These are phyloP conservation scores for Rafetus swinhoei DNA, from an alignment of 2,113 vertebrate species.

Conservation along the genomic window DNA sequence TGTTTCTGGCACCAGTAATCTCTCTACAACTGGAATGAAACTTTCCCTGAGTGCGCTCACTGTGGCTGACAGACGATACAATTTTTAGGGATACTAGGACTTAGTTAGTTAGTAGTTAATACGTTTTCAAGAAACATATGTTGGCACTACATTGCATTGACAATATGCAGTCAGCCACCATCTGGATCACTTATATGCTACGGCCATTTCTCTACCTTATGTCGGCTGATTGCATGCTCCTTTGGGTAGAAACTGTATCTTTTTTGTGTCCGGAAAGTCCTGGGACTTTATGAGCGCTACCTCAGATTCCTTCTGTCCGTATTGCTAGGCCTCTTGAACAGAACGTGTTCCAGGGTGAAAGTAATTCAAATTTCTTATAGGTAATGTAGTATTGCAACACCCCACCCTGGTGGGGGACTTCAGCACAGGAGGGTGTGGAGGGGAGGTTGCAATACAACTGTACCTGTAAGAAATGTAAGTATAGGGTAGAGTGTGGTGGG, in stretches of 20 bases:
- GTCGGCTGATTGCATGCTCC: neutral
- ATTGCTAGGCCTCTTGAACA: neutral
- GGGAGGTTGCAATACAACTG: too few relatives aligned
- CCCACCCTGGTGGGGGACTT: too few relatives aligned
- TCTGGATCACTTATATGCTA: neutral
- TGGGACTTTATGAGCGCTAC: neutral
- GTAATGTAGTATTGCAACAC: too few relatives aligned
- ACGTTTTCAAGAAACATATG: neutral
- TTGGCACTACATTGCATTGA: neutral
- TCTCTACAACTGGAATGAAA: neutral
- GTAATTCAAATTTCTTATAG: too few relatives aligned
- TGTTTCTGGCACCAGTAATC: neutral
- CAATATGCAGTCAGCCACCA: neutral
- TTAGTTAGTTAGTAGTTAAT: neutral
- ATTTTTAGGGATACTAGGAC: neutral
- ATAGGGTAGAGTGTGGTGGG: too few relatives aligned
- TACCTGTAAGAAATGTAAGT: too few relatives aligned
- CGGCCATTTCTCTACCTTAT: neutral
- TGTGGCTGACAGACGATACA: neutral
- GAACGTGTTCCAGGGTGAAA: neutral
- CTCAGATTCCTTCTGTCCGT: neutral
- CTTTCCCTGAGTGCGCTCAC: neutral
- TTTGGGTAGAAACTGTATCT: neutral
- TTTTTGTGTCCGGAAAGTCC: neutral
- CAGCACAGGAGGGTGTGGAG: too few relatives aligned